Base-by-base conservation (phyloP, 2,888 invertebrate species). In the Lasioglossum zephyrum region DNA sequence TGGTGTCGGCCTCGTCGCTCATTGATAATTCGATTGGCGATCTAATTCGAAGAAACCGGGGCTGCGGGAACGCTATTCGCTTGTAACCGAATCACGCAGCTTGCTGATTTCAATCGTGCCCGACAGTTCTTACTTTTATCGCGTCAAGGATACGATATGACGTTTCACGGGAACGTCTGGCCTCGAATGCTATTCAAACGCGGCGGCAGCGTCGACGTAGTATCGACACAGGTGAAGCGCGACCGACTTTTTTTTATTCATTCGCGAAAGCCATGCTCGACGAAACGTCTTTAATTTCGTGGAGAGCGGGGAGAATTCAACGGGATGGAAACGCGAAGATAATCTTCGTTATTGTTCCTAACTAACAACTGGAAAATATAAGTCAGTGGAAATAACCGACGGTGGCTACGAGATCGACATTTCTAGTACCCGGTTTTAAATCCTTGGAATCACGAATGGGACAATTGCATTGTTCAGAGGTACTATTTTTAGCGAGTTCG, bases 21-120 rank as follows among this genome's bases (percentile, higher is more conserved):
- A 57, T 82, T 82, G 77, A 88, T 89, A 86, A 90, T 88, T 85
- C 82, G 88, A 90, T 88, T 82, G 82, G 57, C 73, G 78, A 85
- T 85, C 82, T 88, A 90, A 89, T 89, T 90, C 80, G 82, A 84
- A 81, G 80, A 69, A 88, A 81, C 82, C 60, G 73, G 39, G 73
- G 47, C 79, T 53, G 69, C 76, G 81, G 66, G 74, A 53, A 79
- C 87, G 83, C 79, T 83, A 80, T 87, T 89, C 82, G 57, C 72
- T 76, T 73, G 72, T 91, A 90, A 91, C 84, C 86, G 91, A 83
- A 90, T 90, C 88, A 90, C 69, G 76, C 91, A 74, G 76, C 57
- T 82, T 82, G 85, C 79, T 84, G 88, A 87, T 91, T 85, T 88
- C 79, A 79, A 87, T 91, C 87, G 84, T 47, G 49, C 70, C 57